Evolutionary conservation across 2,888 invertebrate species (phyloP), one percentile per base, ranked within the genome.

Genomic region (Caenorhabditis sinica): DNA sequence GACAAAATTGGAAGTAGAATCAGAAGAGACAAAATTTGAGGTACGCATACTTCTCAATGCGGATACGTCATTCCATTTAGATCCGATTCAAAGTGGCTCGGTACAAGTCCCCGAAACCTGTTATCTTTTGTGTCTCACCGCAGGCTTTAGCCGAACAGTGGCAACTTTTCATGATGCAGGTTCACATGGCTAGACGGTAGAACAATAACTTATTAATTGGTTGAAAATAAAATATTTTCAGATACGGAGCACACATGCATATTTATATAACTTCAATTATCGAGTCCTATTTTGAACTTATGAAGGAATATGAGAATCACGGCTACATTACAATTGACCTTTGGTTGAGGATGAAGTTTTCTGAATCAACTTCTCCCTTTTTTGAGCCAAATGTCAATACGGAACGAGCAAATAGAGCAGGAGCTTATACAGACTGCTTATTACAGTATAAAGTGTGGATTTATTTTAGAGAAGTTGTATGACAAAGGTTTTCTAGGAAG

Each of bases 61-160:
- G n/a, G 11, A 33, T 33, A 15, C 15, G n/a, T n/a, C n/a, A n/a
- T n/a, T n/a, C n/a, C n/a, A n/a, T n/a, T n/a, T n/a, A 87, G 83
- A 77, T 87, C 20, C 87, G 83, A 8, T 75, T 83, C 75, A 66
- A 77, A 74, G 25, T 60, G 51, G 75, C 73, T 5, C 53, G 58
- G 1, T 58, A 72, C 13, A 69, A 61, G 0, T 58, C 75, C 5
- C 49, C 65, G 15, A 80, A 65, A 33, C 81, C 73, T 15, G 85
- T 85, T 3, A 82, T 87, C 20, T 82, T 82, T n/a, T 87, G 87
- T 49, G 56, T 87, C n/a, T 81, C 87, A 1, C 87, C 87, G 1
- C 83, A 85, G 40, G 85, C 77, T 58, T 82, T 83, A 11, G 82
- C 72, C 28, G 87, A 87, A 51, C 85, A 87, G 36, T 87, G 87